Conservation (phyloP, 1,140 invertebrate genomes). For the Augochlora pura region DNA sequence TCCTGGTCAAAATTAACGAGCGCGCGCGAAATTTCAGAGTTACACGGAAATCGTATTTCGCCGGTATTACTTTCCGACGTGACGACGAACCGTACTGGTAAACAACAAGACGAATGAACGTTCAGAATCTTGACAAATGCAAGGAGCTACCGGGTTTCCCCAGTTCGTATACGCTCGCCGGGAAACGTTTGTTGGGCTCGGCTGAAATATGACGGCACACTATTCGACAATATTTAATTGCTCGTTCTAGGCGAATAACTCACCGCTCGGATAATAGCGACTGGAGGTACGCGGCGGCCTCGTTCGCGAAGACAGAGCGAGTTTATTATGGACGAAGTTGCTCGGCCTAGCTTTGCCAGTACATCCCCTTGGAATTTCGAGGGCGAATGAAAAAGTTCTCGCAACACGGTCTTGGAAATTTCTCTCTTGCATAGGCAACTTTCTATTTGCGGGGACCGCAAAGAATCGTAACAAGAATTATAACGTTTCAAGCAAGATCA, state of each 20-base stretch:
- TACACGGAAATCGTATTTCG: constrained; percentile 44
- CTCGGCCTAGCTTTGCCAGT: neutral
- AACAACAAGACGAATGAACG: constrained; percentile 62
- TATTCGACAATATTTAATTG: constrained; percentile 61
- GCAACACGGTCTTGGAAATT: neutral
- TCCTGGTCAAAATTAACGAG: neutral
- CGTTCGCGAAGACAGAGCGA: constrained; percentile 27
- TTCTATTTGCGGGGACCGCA: neutral
- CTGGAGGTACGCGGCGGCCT: constrained; percentile 20
- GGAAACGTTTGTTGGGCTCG: constrained; percentile 55
- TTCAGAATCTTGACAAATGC: constrained; percentile 63
- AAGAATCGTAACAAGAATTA: neutral
- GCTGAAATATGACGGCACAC: constrained; percentile 55
- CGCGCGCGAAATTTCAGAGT: constrained; percentile 13
- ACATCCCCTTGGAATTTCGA: constrained; percentile 16
- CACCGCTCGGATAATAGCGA: constrained; percentile 39
- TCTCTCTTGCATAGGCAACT: neutral
- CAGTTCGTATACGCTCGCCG: constrained; percentile 36
- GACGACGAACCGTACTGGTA: constrained; percentile 42
- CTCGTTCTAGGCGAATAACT: constrained; percentile 53
- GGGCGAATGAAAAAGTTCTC: constrained; percentile 1
- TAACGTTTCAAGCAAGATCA: neutral
- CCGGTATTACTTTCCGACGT: constrained; percentile 54
- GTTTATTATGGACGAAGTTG: constrained; percentile 37
- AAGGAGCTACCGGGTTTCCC: constrained; percentile 41